Conservation (phyloP, 2,888 invertebrate species). For the Ornithoptera alexandrae region DNA sequence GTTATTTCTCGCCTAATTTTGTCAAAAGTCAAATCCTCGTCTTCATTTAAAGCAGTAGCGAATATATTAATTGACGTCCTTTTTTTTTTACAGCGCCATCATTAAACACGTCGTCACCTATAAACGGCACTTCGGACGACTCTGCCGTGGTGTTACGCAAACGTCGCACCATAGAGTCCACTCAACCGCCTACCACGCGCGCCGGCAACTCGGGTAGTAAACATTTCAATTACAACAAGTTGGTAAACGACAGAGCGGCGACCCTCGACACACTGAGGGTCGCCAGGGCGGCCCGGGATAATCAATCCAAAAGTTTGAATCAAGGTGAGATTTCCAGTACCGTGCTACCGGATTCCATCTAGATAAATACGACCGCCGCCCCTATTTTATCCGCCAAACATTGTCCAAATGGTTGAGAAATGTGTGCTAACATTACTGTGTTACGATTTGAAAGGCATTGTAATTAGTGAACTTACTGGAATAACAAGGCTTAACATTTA, state of each 20-base stretch:
- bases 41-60: background rate
- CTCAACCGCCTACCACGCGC: slow-evolving; percentile 62
- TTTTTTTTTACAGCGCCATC: slow-evolving; percentile 9
- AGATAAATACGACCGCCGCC: too few relatives aligned
- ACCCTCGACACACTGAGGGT: slow-evolving; percentile 35
- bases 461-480: too few relatives aligned
- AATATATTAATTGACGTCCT: background rate
- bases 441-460: too few relatives aligned
- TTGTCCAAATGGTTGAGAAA: too few relatives aligned
- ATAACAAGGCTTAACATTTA: too few relatives aligned
- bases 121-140: slow-evolving; percentile 52
- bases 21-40: too few relatives aligned
- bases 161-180: slow-evolving; percentile 70
- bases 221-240: slow-evolving; percentile 91
- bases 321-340: slow-evolving; percentile 50
- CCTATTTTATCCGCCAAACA: too few relatives aligned
- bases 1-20: too few relatives aligned
- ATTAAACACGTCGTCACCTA: slow-evolving; percentile 33
- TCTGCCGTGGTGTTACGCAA: slow-evolving; percentile 56
- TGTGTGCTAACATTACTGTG: too few relatives aligned
- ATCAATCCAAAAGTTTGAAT: slow-evolving; percentile 59
- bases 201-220: slow-evolving; percentile 73
- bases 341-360: too few relatives aligned
- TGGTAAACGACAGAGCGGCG: slow-evolving; percentile 84
- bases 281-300: slow-evolving; percentile 54